phyloP scores from a whole-genome alignment of 2,113 vertebrate genomes.

The Arothron firmamentum region DNA sequence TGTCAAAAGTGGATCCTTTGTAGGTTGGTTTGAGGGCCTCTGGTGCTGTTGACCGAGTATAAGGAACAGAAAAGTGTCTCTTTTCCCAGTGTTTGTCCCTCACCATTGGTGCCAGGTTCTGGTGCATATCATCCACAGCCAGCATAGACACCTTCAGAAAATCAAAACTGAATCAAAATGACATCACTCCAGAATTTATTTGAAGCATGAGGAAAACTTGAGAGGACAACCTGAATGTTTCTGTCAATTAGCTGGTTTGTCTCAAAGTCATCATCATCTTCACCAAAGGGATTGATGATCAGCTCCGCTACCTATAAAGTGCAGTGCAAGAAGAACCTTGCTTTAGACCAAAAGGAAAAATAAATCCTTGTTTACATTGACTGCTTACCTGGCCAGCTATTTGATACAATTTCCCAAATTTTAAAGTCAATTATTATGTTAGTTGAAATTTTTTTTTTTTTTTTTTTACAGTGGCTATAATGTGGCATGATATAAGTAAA shows the following conservation, averaged over 20 bases:
- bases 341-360: not conserved
- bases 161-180: not conserved
- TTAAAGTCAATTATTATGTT: no score
- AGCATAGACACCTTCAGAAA: slow-evolving; percentile 81
- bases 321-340: not conserved
- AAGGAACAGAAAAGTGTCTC: slow-evolving; percentile 72
- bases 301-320: slow-evolving; percentile 81
- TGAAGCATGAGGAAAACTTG: not conserved
- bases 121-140: slow-evolving; percentile 87
- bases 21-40: slow-evolving; percentile 77
- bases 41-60: slow-evolving; percentile 72
- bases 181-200: not conserved
- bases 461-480: no score
- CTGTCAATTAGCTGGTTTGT: slow-evolving; percentile 89
- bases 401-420: no score
- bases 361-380: no score
- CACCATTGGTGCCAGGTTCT: slow-evolving; percentile 74
- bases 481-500: no score
- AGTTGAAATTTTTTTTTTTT: no score
- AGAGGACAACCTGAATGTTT: slow-evolving; percentile 80
- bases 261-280: slow-evolving; percentile 90
- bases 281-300: slow-evolving; percentile 89
- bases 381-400: no score
- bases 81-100: slow-evolving; percentile 85
- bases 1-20: slow-evolving; percentile 84